Evolutionary conservation across 1,140 invertebrate species (phyloP), one percentile per base, ranked within the genome.

Genomic region (Pogonognathellus flavescens): DNA sequence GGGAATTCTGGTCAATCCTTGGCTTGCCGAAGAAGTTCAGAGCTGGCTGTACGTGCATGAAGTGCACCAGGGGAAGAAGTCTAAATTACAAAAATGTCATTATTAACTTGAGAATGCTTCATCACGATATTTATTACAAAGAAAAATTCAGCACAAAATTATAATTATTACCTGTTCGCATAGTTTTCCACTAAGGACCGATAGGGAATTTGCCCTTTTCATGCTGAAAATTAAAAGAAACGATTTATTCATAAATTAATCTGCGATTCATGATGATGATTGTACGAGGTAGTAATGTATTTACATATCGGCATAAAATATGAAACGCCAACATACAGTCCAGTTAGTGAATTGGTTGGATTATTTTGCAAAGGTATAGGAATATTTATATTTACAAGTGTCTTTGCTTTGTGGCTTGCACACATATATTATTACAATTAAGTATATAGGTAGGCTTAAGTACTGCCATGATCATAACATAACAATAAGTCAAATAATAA

Each of bases 181-280:
- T 52, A 89, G 84, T 72, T 89, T 89, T 89, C 90, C 91, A 91
- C 90, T 93, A 91, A 93, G 92, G 90, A 92, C 92, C 91, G 92
- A 93, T 91, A 93, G 90, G 90, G 93, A 93, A 90, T 91, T 93
- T 92, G 93, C 92, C 90, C 93, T 92, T 92, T 93, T 93, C 93
- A 93, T 93, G 91, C 92, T 93, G 91, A 83, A 91, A 92, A 76
- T 55, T n/a, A 89, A 59, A 49, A 76, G 70, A 82, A 66, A 86
- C 81, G 20, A 53, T 52, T 62, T 50, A 25, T 86, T 50, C 31
- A 80, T 50, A 52, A 16, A 66, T 2, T 41, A 41, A 80, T 50
- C 16, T 14, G 0, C 53, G 4, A 10, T 55, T 41, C 4, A n/a
- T n/a, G n/a, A n/a, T n/a, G 10, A 81, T 53, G 11, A 20, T 53